Conservation (phyloP, 2,888 invertebrate species). For the Cerceris ruficornis region DNA sequence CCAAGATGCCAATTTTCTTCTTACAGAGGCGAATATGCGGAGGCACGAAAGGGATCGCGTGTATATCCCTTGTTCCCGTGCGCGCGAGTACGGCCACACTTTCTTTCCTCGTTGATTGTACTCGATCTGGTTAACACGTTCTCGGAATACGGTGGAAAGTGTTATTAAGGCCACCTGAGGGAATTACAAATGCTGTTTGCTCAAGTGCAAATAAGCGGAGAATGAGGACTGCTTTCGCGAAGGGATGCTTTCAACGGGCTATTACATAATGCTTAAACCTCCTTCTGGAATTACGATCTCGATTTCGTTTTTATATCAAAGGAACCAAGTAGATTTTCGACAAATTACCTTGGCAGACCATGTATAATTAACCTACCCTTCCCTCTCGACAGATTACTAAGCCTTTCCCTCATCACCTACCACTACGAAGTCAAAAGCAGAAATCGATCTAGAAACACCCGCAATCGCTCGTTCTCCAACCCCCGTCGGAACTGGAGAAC, state of each 20-base stretch:
- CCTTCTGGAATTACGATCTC: background rate
- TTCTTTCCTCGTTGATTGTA: constrained; percentile 60
- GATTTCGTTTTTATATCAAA: background rate
- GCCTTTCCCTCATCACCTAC: too few species aligned
- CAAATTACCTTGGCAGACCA: too few species aligned
- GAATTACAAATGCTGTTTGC: constrained; percentile 55
- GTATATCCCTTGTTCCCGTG: constrained; percentile 54
- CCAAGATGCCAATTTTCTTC: constrained; percentile 67
- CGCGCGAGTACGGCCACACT: constrained; percentile 46
- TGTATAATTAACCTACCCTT: too few species aligned
- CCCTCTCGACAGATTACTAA: too few species aligned
- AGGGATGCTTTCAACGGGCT: constrained; percentile 26
- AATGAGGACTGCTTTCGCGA: constrained; percentile 43
- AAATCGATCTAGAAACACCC: too few species aligned
- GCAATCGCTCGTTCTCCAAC: background rate
- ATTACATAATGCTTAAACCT: constrained; percentile 2
- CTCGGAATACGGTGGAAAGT: constrained; percentile 59
- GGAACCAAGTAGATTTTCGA: background rate
- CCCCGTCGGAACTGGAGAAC: background rate
- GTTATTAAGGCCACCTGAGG: constrained; percentile 58
- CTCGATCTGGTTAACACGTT: constrained; percentile 69
- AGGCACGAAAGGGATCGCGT: constrained; percentile 63
- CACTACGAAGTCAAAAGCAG: too few species aligned
- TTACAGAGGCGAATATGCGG: constrained; percentile 61
- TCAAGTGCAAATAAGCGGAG: constrained; percentile 52